A percentile compares a stretch with the other conserved stretches of the same genome.
Evolutionary conservation across 2,113 vertebrate genomes (phyloP).

Genomic region (Empidonax alnorum): DNA sequence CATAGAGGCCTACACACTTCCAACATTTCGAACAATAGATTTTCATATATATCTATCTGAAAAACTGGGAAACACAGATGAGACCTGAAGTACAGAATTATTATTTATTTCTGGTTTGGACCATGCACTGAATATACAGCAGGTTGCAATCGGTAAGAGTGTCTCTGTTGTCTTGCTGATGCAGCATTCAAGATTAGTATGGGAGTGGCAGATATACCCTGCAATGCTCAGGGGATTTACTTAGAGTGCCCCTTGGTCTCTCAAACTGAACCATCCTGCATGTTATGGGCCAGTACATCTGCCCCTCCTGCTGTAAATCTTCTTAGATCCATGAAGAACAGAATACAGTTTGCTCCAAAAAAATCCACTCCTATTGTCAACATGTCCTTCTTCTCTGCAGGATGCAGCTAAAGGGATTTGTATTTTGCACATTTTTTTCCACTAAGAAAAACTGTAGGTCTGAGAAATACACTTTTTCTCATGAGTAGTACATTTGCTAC

Average conservation of each 20-base stretch:
- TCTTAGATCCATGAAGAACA: not conserved
- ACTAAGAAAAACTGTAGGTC: not conserved
- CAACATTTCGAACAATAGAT: not conserved
- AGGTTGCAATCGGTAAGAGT: not conserved
- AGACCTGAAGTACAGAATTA: not conserved
- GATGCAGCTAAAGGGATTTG: not conserved
- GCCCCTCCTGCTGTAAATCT: not conserved
- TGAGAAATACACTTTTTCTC: not conserved
- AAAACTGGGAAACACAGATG: not conserved
- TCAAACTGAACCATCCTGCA: not conserved
- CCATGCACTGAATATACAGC: not conserved
- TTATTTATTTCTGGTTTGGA: not conserved
- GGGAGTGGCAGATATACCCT: not conserved
- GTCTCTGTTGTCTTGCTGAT: not conserved
- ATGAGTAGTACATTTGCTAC: not conserved
- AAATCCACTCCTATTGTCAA: not conserved
- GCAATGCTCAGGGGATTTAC: not conserved
- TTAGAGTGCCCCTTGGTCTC: not conserved
- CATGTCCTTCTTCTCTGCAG: not conserved
- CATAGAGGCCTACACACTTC: not conserved
- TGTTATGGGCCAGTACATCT: not conserved
- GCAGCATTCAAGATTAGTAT: not conserved
- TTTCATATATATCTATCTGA: not conserved
- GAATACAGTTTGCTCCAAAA: not conserved
- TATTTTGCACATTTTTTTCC: not conserved